A percentile compares a stretch with the other conserved stretches of the same genome.
Evolutionary conservation across 2,113 vertebrate species (phyloP).

Genomic region (Chionis minor): DNA sequence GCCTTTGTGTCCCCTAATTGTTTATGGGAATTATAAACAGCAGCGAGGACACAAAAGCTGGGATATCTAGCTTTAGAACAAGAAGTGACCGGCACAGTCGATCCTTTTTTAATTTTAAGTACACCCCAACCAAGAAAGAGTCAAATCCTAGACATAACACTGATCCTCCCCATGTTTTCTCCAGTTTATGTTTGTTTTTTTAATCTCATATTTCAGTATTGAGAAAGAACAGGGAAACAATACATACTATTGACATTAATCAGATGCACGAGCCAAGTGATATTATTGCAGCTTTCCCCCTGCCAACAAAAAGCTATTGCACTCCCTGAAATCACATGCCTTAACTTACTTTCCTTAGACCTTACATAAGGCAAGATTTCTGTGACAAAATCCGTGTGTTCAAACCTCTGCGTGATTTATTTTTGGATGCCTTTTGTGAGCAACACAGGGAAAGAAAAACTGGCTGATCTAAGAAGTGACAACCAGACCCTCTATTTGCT

Average conservation of each 20-base stretch:
- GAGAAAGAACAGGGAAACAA: background rate
- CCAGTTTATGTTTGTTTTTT: rapidly evolving
- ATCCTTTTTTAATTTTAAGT: background rate
- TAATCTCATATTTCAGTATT: background rate
- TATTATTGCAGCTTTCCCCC: background rate
- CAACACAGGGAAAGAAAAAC: background rate
- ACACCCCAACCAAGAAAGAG: background rate
- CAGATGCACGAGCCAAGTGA: background rate
- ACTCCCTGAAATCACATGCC: background rate
- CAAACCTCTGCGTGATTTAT: background rate
- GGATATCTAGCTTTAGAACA: background rate
- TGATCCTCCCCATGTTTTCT: background rate
- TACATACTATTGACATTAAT: background rate
- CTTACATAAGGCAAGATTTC: background rate
- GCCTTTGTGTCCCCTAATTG: background rate
- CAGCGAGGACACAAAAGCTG: background rate
- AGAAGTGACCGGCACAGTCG: background rate
- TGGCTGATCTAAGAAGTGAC: background rate
- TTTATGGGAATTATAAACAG: background rate
- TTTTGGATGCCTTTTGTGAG: background rate
- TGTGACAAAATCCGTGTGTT: background rate
- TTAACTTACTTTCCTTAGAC: background rate
- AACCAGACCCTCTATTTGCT: background rate
- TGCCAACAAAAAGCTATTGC: background rate
- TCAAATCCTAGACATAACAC: background rate